phyloP scores from a whole-genome alignment of 2,797 vertebrate species.

The Arnoldichthys spilopterus region DNA sequence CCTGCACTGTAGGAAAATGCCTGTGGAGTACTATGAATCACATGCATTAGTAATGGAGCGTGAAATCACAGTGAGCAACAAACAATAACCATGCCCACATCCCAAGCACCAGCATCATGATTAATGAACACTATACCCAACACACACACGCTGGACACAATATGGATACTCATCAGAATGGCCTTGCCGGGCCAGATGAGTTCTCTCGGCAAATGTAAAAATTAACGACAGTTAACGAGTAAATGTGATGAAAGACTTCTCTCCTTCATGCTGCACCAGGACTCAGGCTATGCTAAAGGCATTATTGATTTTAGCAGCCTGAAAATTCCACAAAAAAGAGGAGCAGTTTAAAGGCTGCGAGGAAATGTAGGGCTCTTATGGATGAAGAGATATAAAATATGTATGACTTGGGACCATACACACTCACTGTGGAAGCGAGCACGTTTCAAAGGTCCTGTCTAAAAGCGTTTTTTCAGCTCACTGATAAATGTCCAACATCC shows the following conservation, averaged over 20 bases:
- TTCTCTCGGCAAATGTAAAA: background rate
- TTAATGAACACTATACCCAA: slow-evolving; percentile 34
- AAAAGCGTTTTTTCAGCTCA: background rate
- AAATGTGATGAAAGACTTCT: background rate
- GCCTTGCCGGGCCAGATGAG: slow-evolving; percentile 7
- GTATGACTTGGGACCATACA: background rate
- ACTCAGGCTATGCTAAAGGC: background rate
- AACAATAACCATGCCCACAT: slow-evolving; percentile 39
- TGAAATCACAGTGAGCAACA: slow-evolving; percentile 47
- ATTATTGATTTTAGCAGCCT: background rate
- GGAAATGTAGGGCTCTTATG: background rate
- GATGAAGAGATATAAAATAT: slow-evolving; percentile 1
- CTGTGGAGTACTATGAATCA: slow-evolving; percentile 27
- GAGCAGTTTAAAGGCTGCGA: background rate
- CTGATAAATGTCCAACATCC: background rate
- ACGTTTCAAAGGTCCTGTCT: background rate
- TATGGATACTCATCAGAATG: background rate
- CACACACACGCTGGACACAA: slow-evolving; percentile 13
- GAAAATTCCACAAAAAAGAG: background rate
- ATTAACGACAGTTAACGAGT: background rate
- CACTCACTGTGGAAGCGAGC: background rate
- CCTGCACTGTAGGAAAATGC: background rate
- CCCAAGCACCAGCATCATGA: slow-evolving; percentile 32
- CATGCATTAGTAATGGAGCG: slow-evolving; percentile 44
- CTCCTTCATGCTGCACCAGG: background rate